These are phyloP conservation scores for Clinocottus analis DNA, from an alignment of 2,113 vertebrate species.

Conservation along the genomic window DNA sequence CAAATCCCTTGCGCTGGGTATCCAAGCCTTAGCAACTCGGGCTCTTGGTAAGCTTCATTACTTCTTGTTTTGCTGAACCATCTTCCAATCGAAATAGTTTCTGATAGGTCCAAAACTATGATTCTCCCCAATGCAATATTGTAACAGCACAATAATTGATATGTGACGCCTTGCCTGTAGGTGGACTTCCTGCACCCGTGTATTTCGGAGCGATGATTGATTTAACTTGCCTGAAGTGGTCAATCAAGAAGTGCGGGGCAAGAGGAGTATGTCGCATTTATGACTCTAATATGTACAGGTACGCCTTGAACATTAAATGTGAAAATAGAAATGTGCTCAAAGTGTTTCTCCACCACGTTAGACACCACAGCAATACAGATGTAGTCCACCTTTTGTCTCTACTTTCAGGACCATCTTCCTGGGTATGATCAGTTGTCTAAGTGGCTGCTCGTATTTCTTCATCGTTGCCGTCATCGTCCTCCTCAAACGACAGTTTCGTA, in stretches of 20 bases:
- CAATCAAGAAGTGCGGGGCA: slow-evolving; percentile 82
- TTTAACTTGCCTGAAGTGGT: slow-evolving; percentile 91
- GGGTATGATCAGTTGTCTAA: slow-evolving; percentile 77
- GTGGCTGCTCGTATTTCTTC: slow-evolving; percentile 80
- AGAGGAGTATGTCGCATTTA: slow-evolving; percentile 90
- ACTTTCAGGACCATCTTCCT: slow-evolving; percentile 78
- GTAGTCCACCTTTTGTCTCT: not conserved
- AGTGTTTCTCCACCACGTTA: not conserved
- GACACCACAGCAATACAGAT: too few species aligned
- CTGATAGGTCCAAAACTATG: not conserved
- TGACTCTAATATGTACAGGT: slow-evolving; percentile 83
- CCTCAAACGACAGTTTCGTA: slow-evolving; percentile 71
- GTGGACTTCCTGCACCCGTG: slow-evolving; percentile 88
- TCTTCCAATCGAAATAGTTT: not conserved
- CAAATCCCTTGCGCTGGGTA: slow-evolving; percentile 91
- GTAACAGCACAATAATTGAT: not conserved
- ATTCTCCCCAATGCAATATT: not conserved
- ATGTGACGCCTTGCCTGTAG: slow-evolving; percentile 43
- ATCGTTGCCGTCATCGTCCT: slow-evolving; percentile 76
- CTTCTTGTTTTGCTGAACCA: not conserved
- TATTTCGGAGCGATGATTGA: slow-evolving; percentile 93
- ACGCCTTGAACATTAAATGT: not conserved
- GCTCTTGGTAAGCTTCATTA: slow-evolving; percentile 83
- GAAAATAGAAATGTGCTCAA: not conserved
- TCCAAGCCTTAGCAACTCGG: slow-evolving; percentile 83